Base-by-base conservation (phyloP, 1,140 invertebrate species). In the Aphidius ervi region DNA sequence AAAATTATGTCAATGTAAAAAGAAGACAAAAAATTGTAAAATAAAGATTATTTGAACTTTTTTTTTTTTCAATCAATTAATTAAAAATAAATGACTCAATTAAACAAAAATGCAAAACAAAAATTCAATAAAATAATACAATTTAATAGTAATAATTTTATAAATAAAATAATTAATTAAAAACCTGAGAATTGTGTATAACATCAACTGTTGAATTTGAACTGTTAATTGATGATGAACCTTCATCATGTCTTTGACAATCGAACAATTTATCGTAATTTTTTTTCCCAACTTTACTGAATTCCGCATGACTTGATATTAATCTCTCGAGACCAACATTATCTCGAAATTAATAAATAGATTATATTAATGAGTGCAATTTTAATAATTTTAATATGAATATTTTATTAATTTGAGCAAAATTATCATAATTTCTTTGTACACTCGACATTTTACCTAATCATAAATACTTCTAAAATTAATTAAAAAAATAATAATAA, bases 251-350 rank as follows among this genome's bases (percentile, higher is more conserved):
- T 66, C 73, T 81, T n/a, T n/a, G n/a, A n/a, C n/a, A n/a, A 66
- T 82, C 86, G 61, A 89, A 68, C 23, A 86, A 86, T 70, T 89
- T 86, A 53, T 90, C 87, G 0, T 88, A 89, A 70, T 91, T 90
- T 70, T 89, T 85, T 37, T 86, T 81, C 31, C 90, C 90, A 65
- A 92, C 91, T 79, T 91, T 91, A 73, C 88, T 88, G 55, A 88
- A 88, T 74, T 91, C 89, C 46, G 91, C 82, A 63, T 90, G 87
- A 46, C 83, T 87, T 66, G 84, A 87, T 66, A 91, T 89, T 62
- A 90, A 74, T 57, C 82, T 78, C 66, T 89, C 85, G 73, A 90
- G 85, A 49, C 88, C 87, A 53, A 82, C 77, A 53, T 77, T 23
- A 78, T 63, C 72, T 76, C 78, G 48, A 43, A 39, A 56, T 37